Conservation (phyloP, 2,888 invertebrate genomes). For the Homarus gammarus region DNA sequence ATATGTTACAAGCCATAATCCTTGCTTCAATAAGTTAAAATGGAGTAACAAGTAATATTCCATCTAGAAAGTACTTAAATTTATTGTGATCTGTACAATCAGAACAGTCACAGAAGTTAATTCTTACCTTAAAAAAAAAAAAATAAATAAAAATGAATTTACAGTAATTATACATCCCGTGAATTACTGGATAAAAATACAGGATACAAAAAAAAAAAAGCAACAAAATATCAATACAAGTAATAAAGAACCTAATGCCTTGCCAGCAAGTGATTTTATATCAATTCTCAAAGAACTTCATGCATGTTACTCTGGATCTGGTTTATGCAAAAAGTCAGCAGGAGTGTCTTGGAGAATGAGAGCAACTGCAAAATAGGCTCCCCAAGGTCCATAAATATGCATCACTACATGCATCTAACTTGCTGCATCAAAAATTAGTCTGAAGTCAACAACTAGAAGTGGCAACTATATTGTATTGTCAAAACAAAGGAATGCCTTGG, state of each 20-base stretch:
- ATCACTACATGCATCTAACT: conserved; percentile 36
- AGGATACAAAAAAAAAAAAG: conserved; percentile 63
- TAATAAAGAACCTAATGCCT: conserved; percentile 42
- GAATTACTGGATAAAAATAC: conserved; percentile 52
- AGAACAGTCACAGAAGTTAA: conserved; percentile 61
- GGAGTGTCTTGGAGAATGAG: neutral
- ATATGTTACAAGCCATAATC: too few relatives aligned
- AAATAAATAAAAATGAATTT: too few relatives aligned
- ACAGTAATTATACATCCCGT: conserved; percentile 23
- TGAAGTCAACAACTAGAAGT: conserved; percentile 64
- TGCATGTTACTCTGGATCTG: conserved; percentile 50
- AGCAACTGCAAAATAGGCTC: neutral
- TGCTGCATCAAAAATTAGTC: conserved; percentile 54
- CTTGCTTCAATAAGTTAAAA: too few relatives aligned
- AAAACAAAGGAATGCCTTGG: conserved; percentile 65
- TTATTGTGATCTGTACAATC: conserved; percentile 72
- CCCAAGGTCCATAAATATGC: conserved; percentile 15
- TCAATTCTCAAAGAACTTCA: conserved; percentile 16
- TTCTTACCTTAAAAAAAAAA: conserved; percentile 47
- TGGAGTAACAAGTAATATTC: neutral
- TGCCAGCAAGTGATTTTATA: conserved; percentile 42
- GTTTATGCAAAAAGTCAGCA: conserved; percentile 21
- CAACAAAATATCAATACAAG: conserved; percentile 34
- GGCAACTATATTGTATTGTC: conserved; percentile 45
- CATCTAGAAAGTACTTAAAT: conserved; percentile 66